A percentile compares a stretch with the other conserved stretches of the same genome.
These are phyloP conservation scores for Alexandromys fortis DNA, from an alignment of 2,113 vertebrate species.

Conservation along the genomic window DNA sequence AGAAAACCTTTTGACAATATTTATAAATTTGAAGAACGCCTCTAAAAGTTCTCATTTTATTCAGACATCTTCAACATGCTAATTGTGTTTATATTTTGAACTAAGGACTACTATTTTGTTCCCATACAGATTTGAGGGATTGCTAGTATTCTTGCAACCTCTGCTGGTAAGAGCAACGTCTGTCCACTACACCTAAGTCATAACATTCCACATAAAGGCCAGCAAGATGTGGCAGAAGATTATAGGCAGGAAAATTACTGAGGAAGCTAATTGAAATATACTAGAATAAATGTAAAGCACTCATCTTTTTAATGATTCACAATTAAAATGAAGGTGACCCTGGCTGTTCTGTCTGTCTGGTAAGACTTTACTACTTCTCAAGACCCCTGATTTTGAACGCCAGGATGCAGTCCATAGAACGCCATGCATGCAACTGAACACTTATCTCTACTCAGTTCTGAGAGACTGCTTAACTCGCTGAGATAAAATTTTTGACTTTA, in stretches of 20 bases:
- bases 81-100: background rate
- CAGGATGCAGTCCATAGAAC: background rate
- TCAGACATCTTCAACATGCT: background rate
- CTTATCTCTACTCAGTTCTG: background rate
- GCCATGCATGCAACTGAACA: background rate
- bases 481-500: slow-evolving; percentile 47
- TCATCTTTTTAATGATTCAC: background rate
- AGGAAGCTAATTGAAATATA: background rate
- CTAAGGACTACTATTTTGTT: background rate
- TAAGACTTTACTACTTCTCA: background rate
- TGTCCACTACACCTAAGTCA: background rate
- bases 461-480: background rate
- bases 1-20: background rate
- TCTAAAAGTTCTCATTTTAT: background rate
- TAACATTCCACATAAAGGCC: background rate
- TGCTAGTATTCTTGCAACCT: background rate
- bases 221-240: no score
- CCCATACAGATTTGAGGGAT: background rate
- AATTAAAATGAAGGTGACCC: background rate
- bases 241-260: background rate
- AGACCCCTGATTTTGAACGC: background rate
- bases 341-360: background rate
- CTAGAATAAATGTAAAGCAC: background rate
- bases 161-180: background rate
- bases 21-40: background rate